Evolutionary conservation across 1,140 invertebrate species (phyloP), one percentile per base, ranked within the genome.

Genomic region (Platyscapa corneri): DNA sequence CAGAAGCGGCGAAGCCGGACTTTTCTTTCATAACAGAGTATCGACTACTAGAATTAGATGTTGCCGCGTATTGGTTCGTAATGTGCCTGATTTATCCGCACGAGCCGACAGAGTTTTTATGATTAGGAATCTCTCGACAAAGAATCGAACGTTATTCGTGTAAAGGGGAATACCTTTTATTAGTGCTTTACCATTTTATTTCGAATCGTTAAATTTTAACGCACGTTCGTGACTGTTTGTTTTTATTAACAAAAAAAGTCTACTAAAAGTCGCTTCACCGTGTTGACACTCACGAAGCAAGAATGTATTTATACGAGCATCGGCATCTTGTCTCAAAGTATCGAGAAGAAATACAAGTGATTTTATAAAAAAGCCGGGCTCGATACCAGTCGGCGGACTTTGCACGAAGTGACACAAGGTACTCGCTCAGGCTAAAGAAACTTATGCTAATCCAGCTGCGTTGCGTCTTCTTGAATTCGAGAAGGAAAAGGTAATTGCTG

Each of bases 171-270:
- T n/a, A 10, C 7, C 18, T 42, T 53, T 53, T 74, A 42, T 42
- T 42, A 64, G 37, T 37, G 32, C 72, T 81, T 81, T 81, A 81
- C 27, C 23, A 32, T 75, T 65, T 83, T 49, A 76, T 83, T 39
- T 60, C n/a, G 2, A 0, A 34, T 77, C 74, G 39, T 82, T 72
- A 74, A 82, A 74, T 53, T 74, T 82, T 82, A 60, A 74, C n/a
- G 34, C 60, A 82, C 49, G 30, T 7, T 14, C 5, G 42, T 20
- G 18, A 37, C 27, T 76, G 30, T 83, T 77, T 77, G 82, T 46
- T 83, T 83, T 83, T 83, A 76, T 49, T 16, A 30, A 37, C n/a
- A 27, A 42, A 42, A 65, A 79, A 60, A 81, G 49, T 49, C 64
- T 34, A 70, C 46, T 81, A 75, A 75, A 72, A 77, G n/a, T n/a